Evolutionary conservation across 35 echinoderm and acorn worm species (phyloP).

Genomic region (Holothuria glaberrima): DNA sequence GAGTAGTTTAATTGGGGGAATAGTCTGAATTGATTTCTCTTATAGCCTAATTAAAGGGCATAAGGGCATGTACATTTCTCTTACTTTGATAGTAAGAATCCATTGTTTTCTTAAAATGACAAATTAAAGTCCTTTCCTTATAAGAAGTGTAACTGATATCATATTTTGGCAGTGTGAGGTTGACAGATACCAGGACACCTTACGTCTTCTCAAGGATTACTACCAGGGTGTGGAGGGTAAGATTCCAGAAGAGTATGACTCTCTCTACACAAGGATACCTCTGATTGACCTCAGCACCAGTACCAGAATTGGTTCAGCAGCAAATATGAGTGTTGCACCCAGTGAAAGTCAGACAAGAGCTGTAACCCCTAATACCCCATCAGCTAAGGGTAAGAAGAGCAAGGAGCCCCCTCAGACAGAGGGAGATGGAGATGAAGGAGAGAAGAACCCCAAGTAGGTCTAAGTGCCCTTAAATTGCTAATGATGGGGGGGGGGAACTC

Average conservation of each 20-base stretch:
- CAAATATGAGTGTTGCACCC: conserved; percentile 57
- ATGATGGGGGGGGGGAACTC: no score
- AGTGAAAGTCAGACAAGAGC: conserved; percentile 79
- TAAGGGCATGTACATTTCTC: no score
- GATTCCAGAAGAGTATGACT: conserved; percentile 84
- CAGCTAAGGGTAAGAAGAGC: conserved; percentile 99
- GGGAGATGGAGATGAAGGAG: conserved; percentile 57
- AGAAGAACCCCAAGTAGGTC: conserved; percentile 79
- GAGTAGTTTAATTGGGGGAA: background rate
- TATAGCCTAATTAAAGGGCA: no score
- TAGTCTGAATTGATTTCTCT: no score
- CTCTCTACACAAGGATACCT: conserved; percentile 76
- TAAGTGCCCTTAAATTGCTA: no score
- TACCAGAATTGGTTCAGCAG: conserved; percentile 69
- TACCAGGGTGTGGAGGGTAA: conserved; percentile 98
- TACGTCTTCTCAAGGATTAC: conserved; percentile 95
- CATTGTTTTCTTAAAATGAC: no score
- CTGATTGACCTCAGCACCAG: conserved; percentile 86
- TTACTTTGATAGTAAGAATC: no score
- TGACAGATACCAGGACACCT: conserved; percentile 94
- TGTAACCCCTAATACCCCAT: conserved; percentile 80
- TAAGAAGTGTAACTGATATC: no score
- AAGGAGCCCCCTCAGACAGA: conserved; percentile 63
- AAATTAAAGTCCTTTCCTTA: no score
- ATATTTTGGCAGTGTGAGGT: conserved; percentile 73